Evolutionary conservation across 2,888 invertebrate genomes (phyloP), one percentile per base, ranked within the genome.

Genomic region (Eurytoma adleriae): DNA sequence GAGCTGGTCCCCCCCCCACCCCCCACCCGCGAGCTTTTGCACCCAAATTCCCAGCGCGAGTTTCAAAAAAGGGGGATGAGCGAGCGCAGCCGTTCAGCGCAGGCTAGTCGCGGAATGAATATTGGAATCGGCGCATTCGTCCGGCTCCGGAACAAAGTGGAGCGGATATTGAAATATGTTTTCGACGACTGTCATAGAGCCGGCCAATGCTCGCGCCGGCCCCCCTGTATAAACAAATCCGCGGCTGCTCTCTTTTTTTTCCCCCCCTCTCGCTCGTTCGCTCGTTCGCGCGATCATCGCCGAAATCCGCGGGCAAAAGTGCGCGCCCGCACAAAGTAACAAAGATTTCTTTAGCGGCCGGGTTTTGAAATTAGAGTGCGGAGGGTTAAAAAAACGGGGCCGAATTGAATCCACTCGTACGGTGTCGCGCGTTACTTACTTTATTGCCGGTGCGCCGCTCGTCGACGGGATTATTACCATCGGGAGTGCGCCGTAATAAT

Each of bases 81-180:
- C 30, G 30, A n/a, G 71, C n/a, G n/a, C 24, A 57, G 61, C 70
- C 64, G 75, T 75, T 70, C 81, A 82, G 77, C 81, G 79, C 83
- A 84, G 83, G 79, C 81, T 40, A 40, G 40, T 40, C 40, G 40
- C 83, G 85, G 86, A 87, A 87, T 87, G 86, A 87, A 87, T 87
- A 87, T 87, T 85, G 87, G 78, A 84, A 87, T 84, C 84, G 84
- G 40, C 78, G 80, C 84, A 83, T 86, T 85, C 83, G 82, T 82
- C 75, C 75, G 77, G 84, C 10, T 83, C 83, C 82, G 83, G 84
- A 82, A 82, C 83, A 87, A 86, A 85, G 85, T 85, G 83, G 84
- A 83, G 83, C 85, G 86, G 87, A 87, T 88, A 88, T 88, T 86
- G 87, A 86, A 88, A 87, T 86, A 86, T 86, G 86, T 87, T 87